phyloP scores from a whole-genome alignment of 2,113 vertebrate species.

The Hiodon tergisus region DNA sequence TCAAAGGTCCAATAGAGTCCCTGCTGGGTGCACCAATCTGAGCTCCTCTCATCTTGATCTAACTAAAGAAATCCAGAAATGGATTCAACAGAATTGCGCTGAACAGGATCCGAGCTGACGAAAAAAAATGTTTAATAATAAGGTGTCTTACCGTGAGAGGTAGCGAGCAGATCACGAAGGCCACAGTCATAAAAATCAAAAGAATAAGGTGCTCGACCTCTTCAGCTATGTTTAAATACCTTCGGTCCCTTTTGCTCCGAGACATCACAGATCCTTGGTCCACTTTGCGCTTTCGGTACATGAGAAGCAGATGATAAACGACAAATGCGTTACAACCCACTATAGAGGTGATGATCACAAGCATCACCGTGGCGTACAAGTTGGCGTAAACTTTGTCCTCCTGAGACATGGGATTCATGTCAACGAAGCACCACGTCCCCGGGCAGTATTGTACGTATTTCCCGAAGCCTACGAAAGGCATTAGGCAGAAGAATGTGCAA shows the following conservation, averaged over 20 bases:
- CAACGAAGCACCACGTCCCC: constrained; percentile 71
- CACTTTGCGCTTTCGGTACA: constrained; percentile 6
- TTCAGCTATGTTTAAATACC: constrained; percentile 32
- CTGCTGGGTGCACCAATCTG: no score
- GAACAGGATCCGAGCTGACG: no score
- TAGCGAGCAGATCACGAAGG: constrained; percentile 67
- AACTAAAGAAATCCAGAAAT: no score
- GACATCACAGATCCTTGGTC: neutral
- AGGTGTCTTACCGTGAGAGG: constrained; percentile 57
- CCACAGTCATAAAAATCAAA: constrained; percentile 64
- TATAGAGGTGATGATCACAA: constrained; percentile 54
- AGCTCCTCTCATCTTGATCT: no score
- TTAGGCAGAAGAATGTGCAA: constrained; percentile 58
- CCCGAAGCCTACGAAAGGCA: constrained; percentile 55
- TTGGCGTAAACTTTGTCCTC: constrained; percentile 51
- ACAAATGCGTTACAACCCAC: constrained; percentile 63
- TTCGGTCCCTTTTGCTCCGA: neutral
- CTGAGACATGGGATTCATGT: constrained; percentile 40
- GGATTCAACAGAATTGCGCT: no score
- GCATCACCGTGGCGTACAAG: constrained; percentile 67
- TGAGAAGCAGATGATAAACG: neutral
- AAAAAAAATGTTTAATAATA: no score
- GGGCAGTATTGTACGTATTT: constrained; percentile 72
- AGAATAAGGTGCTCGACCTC: constrained; percentile 66
- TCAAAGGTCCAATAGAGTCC: no score